Percentiles rank a stretch among this genome's conserved stretches.
phyloP scores from a whole-genome alignment of 2,888 invertebrate species.

The Lepas anatifera region DNA sequence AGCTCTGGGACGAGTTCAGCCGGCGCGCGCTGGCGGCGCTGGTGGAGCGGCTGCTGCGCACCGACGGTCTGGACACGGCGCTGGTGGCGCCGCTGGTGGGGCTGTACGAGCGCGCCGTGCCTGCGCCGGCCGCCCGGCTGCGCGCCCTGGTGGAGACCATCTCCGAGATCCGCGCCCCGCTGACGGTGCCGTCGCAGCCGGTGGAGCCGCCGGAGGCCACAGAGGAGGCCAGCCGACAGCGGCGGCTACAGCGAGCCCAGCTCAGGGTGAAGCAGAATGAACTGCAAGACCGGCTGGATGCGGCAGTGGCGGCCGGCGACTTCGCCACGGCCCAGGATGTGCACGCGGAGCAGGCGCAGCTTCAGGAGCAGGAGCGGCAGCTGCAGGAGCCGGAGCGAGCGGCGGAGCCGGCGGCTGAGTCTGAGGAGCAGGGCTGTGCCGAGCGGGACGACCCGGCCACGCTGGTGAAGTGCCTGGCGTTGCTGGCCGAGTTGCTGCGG shows the following conservation, averaged over 20 bases:
- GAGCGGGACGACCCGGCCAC: constrained; percentile 42
- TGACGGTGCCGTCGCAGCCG: constrained; percentile 28
- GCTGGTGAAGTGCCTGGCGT: constrained; percentile 51
- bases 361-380: constrained; percentile 37
- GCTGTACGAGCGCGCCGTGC: constrained; percentile 29
- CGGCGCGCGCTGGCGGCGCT: constrained; percentile 21
- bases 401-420: background rate
- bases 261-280: constrained; percentile 45
- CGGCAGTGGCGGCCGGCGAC: constrained; percentile 43
- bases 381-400: background rate
- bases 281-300: constrained; percentile 45
- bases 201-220: background rate
- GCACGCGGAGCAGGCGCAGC: constrained; percentile 31
- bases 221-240: constrained; percentile 39
- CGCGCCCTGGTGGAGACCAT: constrained; percentile 46
- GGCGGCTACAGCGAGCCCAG: constrained; percentile 40
- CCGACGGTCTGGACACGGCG: constrained; percentile 22
- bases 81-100: constrained; percentile 31
- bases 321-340: constrained; percentile 45
- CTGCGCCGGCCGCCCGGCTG: constrained; percentile 34
- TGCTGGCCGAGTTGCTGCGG: constrained; percentile 48
- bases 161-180: constrained; percentile 46
- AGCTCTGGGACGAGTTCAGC: constrained; percentile 48
- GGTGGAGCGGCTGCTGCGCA: constrained; percentile 22
- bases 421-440: background rate